Evolutionary conservation across 2,888 invertebrate species (phyloP).

Genomic region (Conus canariensis): DNA sequence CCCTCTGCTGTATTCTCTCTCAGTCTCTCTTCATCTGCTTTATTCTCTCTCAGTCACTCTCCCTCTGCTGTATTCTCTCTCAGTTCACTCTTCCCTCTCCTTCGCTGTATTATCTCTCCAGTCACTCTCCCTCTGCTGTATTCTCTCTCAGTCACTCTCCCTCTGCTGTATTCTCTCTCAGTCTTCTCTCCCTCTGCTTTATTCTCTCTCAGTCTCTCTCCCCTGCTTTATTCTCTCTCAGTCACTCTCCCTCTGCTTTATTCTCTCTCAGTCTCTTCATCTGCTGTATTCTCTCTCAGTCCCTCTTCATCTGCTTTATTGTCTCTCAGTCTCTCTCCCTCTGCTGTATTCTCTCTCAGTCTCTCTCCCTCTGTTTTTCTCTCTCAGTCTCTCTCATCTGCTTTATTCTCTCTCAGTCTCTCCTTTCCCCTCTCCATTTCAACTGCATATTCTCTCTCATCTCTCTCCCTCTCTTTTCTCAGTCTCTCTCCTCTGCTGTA

Average conservation of each 20-base stretch:
- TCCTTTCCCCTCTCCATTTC: neutral
- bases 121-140: neutral
- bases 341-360: neutral
- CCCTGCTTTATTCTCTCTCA: too few species aligned
- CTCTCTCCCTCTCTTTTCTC: too few species aligned
- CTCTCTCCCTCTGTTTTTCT: neutral
- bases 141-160: neutral
- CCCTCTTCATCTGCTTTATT: too few species aligned
- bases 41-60: neutral
- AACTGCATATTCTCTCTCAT: too few species aligned
- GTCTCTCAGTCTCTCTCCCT: too few species aligned
- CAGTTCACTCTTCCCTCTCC: neutral
- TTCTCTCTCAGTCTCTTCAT: too few species aligned
- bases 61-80: neutral
- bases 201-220: neutral
- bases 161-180: neutral
- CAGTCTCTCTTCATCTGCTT: neutral
- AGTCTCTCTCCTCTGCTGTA: too few species aligned
- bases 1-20: neutral
- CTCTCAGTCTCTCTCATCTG: neutral
- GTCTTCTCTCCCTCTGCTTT: neutral
- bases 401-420: too few species aligned
- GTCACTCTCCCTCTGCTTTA: too few species aligned
- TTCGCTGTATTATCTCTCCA: neutral
- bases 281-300: too few species aligned